phyloP scores from a whole-genome alignment of 2,888 invertebrate species.

The Oithona nana region DNA sequence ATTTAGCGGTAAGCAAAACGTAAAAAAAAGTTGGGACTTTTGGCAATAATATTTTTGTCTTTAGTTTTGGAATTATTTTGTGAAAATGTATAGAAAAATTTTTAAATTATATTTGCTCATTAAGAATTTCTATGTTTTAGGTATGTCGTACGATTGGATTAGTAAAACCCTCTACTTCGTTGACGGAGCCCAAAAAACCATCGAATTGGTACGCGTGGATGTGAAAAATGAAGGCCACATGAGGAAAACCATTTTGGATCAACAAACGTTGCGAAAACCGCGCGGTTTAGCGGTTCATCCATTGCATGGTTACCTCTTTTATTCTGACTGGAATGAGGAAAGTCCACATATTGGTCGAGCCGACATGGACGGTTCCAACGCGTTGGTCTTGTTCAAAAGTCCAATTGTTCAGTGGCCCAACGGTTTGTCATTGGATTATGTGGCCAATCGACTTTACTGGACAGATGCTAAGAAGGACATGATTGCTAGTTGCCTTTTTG shows the following conservation, averaged over 20 bases:
- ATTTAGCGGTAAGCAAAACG: too few species aligned
- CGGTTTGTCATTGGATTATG: constrained; percentile 63
- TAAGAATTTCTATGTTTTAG: too few species aligned
- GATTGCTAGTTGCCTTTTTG: constrained; percentile 52
- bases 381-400: neutral
- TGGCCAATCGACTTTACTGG: constrained; percentile 63
- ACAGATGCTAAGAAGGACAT: constrained; percentile 65
- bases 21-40: too few species aligned
- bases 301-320: constrained; percentile 50
- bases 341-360: constrained; percentile 58
- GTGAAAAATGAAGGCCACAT: constrained; percentile 43
- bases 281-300: constrained; percentile 68
- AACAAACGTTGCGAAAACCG: constrained; percentile 46
- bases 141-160: constrained; percentile 75
- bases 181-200: constrained; percentile 54
- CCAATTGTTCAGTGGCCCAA: constrained; percentile 61
- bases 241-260: constrained; percentile 52
- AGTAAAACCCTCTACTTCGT: constrained; percentile 69
- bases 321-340: constrained; percentile 70
- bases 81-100: too few species aligned
- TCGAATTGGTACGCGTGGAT: constrained; percentile 45
- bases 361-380: constrained; percentile 51
- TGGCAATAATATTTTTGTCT: too few species aligned
- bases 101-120: too few species aligned
- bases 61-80: too few species aligned